Base-by-base conservation (phyloP, 2,888 invertebrate genomes). In the Protonemura montana region DNA sequence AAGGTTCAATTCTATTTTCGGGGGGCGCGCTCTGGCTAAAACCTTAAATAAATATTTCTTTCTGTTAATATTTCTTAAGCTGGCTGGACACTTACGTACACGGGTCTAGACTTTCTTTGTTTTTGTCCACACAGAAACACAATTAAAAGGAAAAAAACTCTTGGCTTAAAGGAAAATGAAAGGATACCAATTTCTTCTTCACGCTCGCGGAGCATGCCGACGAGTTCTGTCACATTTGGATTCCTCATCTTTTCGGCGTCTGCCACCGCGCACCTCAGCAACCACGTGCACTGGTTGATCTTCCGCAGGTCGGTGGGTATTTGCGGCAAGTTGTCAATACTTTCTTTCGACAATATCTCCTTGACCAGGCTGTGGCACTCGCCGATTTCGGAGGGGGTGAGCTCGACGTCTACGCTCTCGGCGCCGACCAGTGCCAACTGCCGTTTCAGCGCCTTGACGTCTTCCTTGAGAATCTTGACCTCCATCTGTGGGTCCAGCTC, bases 161-260 rank as follows among this genome's bases (percentile, higher is more conserved):
- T n/a, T n/a, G n/a, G n/a, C n/a, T n/a, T n/a, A n/a, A n/a, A n/a
- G n/a, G n/a, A n/a, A n/a, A 84, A 28, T 82, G n/a, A 88, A 89
- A 90, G 90, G 90, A 90, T 91, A 91, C 91, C 89, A 87, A 92
- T 92, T 89, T 92, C 91, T 83, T 90, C 89, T 85, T 92, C 91
- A 78, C 91, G 88, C 87, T 90, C 89, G 85, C 90, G 90, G 85
- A 90, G 91, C 88, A 90, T 89, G n/a, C 89, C 88, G 16, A 89
- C 85, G 85, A 76, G 76, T 85, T 85, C 41, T 85, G 82, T 85
- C 80, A 26, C 35, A 35, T 35, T 10, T 10, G 35, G 35, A 35
- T 35, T 35, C 35, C 35, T 85, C 30, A 85, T 35, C 6, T 87
- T 42, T 26, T 30, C 26, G 0, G 85, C 82, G n/a, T 80, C 77